These are phyloP conservation scores for Eumacrocentrus americanus DNA, from an alignment of 2,888 invertebrate species.

Conservation along the genomic window DNA sequence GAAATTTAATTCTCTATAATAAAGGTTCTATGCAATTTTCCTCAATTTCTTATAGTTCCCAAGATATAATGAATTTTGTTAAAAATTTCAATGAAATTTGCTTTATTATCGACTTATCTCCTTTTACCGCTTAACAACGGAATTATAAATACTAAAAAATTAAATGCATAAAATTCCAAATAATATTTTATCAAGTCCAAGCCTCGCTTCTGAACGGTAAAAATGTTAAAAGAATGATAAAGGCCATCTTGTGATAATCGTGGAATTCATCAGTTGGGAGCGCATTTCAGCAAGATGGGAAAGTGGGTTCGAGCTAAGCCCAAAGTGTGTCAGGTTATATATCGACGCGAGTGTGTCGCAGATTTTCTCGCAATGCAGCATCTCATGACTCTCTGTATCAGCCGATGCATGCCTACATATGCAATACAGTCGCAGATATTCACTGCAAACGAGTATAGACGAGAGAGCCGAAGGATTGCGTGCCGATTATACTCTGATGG, in stretches of 20 bases:
- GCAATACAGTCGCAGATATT: not conserved
- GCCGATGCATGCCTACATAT: not conserved
- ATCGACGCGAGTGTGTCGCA: not conserved
- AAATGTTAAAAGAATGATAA: not conserved
- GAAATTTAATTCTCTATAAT: not conserved
- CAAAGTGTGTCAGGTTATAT: slow-evolving; percentile 18
- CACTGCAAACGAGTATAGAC: slow-evolving; percentile 15
- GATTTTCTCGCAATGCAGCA: not conserved
- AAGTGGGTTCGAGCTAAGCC: slow-evolving; percentile 14
- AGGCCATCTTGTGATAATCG: slow-evolving; percentile 11
- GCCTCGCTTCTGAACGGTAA: no score
- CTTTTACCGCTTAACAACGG: not conserved
- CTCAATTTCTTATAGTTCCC: no score
- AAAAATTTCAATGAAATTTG: no score
- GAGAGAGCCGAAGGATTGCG: slow-evolving; percentile 43
- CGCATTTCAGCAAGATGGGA: slow-evolving; percentile 20
- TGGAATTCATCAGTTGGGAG: slow-evolving; percentile 1
- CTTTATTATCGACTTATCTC: no score
- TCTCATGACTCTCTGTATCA: no score
- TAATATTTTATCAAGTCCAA: no score
- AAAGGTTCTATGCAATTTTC: no score
- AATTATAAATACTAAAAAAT: no score
- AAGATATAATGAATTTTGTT: no score
- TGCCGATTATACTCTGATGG: slow-evolving; percentile 49
- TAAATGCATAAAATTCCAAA: no score